phyloP scores from a whole-genome alignment of 1,140 invertebrate genomes.

The Apis dorsata region DNA sequence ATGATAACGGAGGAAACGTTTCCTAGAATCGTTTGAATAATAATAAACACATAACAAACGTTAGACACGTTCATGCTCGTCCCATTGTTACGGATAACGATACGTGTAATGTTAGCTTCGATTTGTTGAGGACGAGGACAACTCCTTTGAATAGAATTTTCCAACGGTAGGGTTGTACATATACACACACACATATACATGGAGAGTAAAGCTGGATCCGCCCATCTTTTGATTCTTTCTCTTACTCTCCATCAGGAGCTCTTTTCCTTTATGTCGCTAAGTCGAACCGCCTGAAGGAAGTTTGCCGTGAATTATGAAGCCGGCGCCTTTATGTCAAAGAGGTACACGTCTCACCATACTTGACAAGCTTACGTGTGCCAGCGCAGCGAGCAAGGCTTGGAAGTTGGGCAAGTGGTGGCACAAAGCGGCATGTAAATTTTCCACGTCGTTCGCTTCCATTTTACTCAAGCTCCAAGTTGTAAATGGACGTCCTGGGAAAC shows the following conservation, averaged over 20 bases:
- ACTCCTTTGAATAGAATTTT: conserved; percentile 7
- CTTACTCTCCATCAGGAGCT: not conserved
- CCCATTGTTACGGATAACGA: conserved; percentile 43
- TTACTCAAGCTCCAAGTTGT: conserved; percentile 53
- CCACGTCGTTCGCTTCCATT: conserved; percentile 64
- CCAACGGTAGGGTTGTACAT: not conserved
- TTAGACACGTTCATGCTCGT: not conserved
- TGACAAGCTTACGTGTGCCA: conserved; percentile 43
- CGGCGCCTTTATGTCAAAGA: conserved; percentile 57
- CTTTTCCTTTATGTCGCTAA: conserved; percentile 45
- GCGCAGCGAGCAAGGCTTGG: not conserved
- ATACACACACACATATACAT: not conserved
- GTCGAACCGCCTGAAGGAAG: conserved; percentile 49
- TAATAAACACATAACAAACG: conserved; percentile 35
- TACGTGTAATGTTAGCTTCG: conserved; percentile 17
- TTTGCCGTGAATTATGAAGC: conserved; percentile 61
- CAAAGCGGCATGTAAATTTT: conserved; percentile 67
- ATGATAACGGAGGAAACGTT: not conserved
- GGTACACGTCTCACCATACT: conserved; percentile 9
- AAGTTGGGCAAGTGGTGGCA: conserved; percentile 53
- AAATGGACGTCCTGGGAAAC: conserved; percentile 63
- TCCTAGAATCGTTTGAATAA: not conserved
- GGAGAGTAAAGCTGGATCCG: too few species aligned
- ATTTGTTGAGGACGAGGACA: conserved; percentile 27
- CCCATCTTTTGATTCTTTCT: not conserved